Evolutionary conservation across 2,888 invertebrate genomes (phyloP), one percentile per base, ranked within the genome.

Genomic region (Acanthopleura granulata): DNA sequence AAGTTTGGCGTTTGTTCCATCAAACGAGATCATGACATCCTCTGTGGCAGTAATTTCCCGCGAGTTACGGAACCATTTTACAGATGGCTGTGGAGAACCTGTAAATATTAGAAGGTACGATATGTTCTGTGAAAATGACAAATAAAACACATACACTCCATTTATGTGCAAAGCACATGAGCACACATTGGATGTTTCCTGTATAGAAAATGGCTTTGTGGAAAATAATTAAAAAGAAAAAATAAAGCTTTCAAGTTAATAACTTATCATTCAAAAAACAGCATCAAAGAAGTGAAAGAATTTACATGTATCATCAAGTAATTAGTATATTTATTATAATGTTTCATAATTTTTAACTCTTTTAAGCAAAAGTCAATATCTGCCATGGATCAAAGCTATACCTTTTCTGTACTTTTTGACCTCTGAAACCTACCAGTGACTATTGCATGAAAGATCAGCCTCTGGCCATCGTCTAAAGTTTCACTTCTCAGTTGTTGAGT

Each of bases 1-100:
- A 22, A 83, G 77, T 66, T 77, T 78, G 61, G 80, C 83, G 57
- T 74, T 80, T 70, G 80, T 78, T 18, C 81, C 79, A 49, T 81
- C 81, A 77, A 79, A 83, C 22, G 81, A 81, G 75, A 79, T 81
- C 27, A 74, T 76, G 29, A 78, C 75, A 22, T 76, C 79, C 71
- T 79, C 77, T 18, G 76, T 76, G n/a, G 82, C 77, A 14, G 75
- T 75, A 25, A 84, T 77, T 73, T 81, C 81, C 69, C 75, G 61
- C 69, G 80, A 79, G 76, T 81, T 80, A 62, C 77, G 81, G 77
- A 79, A 82, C 84, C 84, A 84, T 72, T 79, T 80, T 22, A 84
- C 72, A 1, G 78, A 77, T 27, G 83, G 82, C 49, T 76, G 74
- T 0, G 82, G 84, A 71, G 74, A 78, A 15, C 84, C 84, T 84